Evolutionary conservation across 2,113 vertebrate species (phyloP), one percentile per base, ranked within the genome.

Genomic region (Meleagris gallopavo): DNA sequence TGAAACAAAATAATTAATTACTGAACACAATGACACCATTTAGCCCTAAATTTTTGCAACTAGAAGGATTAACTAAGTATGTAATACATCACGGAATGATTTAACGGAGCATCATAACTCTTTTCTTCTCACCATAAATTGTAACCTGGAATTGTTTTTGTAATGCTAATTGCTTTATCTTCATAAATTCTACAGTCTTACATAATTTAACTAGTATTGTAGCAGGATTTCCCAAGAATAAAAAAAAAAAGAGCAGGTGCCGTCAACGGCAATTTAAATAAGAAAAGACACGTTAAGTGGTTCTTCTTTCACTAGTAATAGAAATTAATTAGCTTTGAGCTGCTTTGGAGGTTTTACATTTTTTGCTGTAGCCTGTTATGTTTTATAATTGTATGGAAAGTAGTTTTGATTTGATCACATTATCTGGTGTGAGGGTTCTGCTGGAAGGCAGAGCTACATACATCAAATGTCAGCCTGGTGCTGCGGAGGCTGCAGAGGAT

Each of bases 211-310:
- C 94, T 90, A 79, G 95, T 95, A 97, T 97, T 97, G 97, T 97
- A 97, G 96, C 83, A 97, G 96, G 95, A 96, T 97, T 98, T 98
- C 97, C 97, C 97, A 95, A 96, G 97, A 98, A 98, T 96, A 96
- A 98, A 97, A 38, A 62, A 60, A 13, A 61, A 62, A 66, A 93
- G 91, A 95, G 94, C 96, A 97, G 94, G 87, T 98, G 97, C 97
- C 97, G 95, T 97, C 97, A 98, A 87, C 95, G 96, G 91, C 97
- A 97, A 98, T 98, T 98, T 98, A 97, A 98, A 98, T 98, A 97
- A 98, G 97, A 98, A 98, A 97, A 98, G 97, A 96, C 97, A 97
- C 3, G 4, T 97, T 98, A 98, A 98, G 97, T 97, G 97, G 94
- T 96, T 96, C 92, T 97, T 97, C 97, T 97, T 97, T 97, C 94